Percentiles rank a stretch among this genome's conserved stretches.
Conservation (phyloP, 1,140 invertebrate genomes). For the Drosophila hydei region DNA sequence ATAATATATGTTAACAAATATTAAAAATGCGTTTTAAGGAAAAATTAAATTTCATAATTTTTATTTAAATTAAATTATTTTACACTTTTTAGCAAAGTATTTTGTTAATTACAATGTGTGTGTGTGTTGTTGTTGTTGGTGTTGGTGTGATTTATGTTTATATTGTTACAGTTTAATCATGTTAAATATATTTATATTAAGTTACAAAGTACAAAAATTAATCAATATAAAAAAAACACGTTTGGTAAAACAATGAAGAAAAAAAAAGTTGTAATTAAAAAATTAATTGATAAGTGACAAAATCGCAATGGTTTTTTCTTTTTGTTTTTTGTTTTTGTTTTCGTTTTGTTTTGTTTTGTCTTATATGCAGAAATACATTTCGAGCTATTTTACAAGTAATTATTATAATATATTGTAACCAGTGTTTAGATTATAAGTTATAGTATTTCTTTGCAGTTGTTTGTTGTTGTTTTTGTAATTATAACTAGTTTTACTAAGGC, state of each 20-base stretch:
- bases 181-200: slow-evolving; percentile 40
- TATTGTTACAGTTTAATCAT: slow-evolving; percentile 60
- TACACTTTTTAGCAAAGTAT: slow-evolving; percentile 76
- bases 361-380: slow-evolving; percentile 40
- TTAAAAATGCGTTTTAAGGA: not conserved
- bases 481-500: slow-evolving; percentile 80
- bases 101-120: slow-evolving; percentile 77
- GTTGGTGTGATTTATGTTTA: slow-evolving; percentile 10
- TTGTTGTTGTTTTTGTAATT: slow-evolving; percentile 48
- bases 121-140: slow-evolving; percentile 37
- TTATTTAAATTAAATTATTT: slow-evolving; percentile 82
- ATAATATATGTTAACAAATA: not conserved
- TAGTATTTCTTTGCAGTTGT: slow-evolving; percentile 32
- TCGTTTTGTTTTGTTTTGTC: slow-evolving; percentile 6
- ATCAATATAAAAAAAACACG: slow-evolving; percentile 58
- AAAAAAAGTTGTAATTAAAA: slow-evolving; percentile 60
- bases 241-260: slow-evolving; percentile 50
- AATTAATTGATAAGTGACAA: slow-evolving; percentile 54
- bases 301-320: slow-evolving; percentile 18
- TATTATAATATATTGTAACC: slow-evolving; percentile 64
- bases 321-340: not conserved
- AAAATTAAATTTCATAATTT: slow-evolving; percentile 68
- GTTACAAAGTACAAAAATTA: slow-evolving; percentile 44
- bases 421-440: slow-evolving; percentile 52
- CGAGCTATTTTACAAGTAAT: slow-evolving; percentile 65